Evolutionary conservation across 2,888 invertebrate genomes (phyloP), one percentile per base, ranked within the genome.

Genomic region (Agrotis exclamationis): DNA sequence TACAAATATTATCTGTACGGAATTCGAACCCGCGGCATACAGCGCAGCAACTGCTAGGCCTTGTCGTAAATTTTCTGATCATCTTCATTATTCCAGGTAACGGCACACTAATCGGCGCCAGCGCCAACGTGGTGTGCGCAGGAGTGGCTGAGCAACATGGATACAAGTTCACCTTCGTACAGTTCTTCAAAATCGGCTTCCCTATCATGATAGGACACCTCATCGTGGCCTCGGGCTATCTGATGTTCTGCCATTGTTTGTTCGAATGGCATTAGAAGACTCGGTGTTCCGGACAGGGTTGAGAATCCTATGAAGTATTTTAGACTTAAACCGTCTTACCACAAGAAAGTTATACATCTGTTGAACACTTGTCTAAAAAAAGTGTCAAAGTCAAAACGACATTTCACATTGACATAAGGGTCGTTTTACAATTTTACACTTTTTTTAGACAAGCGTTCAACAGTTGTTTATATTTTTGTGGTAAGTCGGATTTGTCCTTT

Each of bases 61-160:
- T n/a, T n/a, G n/a, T n/a, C 39, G 11, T 39, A 39, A 11, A 2
- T 54, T n/a, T 28, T 54, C 28, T 5, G n/a, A 33, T 33, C 14
- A 33, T 50, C 16, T 91, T 24, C 4, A 2, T 22, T 51, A 18
- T 82, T 77, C 0, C 88, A 94, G 99, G 99, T 72, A 99, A 99
- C 93, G 99, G 99, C 59, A 99, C 99, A 0, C 91, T 99, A 16
- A 98, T 99, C 88, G 99, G 99, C 71, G 98, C 99, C 0, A 98
- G 99, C 44, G 98, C 99, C 0, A 99, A 99, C 93, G 98, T 99
- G 24, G 98, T 99, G 2, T 98, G 98, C 93, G 99, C 99, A 9
- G 99, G 99, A 64, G 98, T 99, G 20, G 99, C 99, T 0, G 99
- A 99, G 89, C 99, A 99, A 87, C 99, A 99, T 92, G 99, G 99